A percentile compares a stretch with the other conserved stretches of the same genome.
Conservation (phyloP, 2,797 vertebrate species). For the Acestrorhynchus altus region DNA sequence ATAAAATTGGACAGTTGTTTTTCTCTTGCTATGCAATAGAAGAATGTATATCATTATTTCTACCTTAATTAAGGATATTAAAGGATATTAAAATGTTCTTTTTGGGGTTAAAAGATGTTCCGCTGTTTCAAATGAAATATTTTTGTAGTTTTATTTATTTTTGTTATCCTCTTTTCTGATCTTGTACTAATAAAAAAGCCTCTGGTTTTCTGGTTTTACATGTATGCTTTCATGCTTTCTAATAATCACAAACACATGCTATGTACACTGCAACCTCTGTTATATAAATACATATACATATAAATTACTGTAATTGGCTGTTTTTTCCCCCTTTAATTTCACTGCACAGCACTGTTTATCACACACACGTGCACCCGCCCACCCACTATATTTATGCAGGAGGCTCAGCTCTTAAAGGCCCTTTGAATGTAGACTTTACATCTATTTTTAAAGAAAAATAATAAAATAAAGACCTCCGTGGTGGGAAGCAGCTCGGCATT, state of each 20-base stretch:
- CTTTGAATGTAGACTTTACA: constrained; percentile 41
- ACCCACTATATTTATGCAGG: constrained; percentile 17
- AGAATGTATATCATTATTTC: constrained; percentile 20
- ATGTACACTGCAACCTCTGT: background rate
- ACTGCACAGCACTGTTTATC: background rate
- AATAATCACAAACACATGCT: background rate
- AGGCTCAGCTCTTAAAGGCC: constrained; percentile 21
- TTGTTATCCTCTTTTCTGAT: background rate
- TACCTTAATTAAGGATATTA: too few relatives aligned
- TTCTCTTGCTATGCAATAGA: background rate
- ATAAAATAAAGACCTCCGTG: constrained; percentile 31
- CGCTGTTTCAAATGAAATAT: constrained; percentile 4
- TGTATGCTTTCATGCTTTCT: background rate
- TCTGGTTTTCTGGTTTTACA: constrained; percentile 3
- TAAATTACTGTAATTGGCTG: background rate
- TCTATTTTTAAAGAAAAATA: constrained; percentile 46
- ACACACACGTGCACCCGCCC: too few relatives aligned
- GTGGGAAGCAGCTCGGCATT: constrained; percentile 14
- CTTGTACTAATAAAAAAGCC: background rate
- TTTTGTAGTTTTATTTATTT: constrained; percentile 15
- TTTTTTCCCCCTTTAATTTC: background rate
- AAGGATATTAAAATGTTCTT: background rate
- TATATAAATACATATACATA: constrained; percentile 8
- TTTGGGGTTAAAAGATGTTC: background rate
- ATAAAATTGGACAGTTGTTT: background rate